Percentiles rank a stretch among this genome's conserved stretches.
phyloP scores from a whole-genome alignment of 2,113 vertebrate species.

The Galbula dea region DNA sequence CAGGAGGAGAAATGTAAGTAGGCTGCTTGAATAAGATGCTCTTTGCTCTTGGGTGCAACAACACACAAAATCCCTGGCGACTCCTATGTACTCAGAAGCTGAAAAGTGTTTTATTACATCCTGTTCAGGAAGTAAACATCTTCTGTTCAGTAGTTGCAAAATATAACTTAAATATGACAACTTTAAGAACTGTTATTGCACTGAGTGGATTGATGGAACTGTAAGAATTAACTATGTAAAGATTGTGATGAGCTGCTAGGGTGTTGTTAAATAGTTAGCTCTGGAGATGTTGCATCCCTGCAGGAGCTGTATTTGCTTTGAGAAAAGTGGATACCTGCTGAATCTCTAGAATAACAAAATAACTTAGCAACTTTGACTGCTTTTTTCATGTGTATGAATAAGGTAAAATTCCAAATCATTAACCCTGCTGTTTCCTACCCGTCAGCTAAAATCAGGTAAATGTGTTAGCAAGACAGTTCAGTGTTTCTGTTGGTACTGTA shows the following conservation, averaged over 20 bases:
- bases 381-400: neutral
- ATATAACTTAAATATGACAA: neutral
- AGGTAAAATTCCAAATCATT: neutral
- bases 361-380: neutral
- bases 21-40: neutral
- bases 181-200: neutral
- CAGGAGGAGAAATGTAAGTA: neutral
- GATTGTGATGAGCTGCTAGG: neutral
- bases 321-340: neutral
- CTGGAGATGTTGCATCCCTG: neutral
- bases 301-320: neutral
- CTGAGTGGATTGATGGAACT: neutral
- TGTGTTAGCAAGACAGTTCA: neutral
- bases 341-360: neutral
- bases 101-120: neutral
- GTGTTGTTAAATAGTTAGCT: neutral
- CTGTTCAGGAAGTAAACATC: neutral
- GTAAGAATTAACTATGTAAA: neutral
- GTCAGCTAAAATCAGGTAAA: neutral
- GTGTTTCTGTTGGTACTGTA: neutral
- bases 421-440: neutral
- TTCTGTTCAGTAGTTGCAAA: neutral
- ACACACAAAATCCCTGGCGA: neutral
- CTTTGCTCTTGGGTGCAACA: neutral
- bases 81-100: neutral